Base-by-base conservation (phyloP, 2,797 vertebrate species). In the Poeciliopsis presidionis region DNA sequence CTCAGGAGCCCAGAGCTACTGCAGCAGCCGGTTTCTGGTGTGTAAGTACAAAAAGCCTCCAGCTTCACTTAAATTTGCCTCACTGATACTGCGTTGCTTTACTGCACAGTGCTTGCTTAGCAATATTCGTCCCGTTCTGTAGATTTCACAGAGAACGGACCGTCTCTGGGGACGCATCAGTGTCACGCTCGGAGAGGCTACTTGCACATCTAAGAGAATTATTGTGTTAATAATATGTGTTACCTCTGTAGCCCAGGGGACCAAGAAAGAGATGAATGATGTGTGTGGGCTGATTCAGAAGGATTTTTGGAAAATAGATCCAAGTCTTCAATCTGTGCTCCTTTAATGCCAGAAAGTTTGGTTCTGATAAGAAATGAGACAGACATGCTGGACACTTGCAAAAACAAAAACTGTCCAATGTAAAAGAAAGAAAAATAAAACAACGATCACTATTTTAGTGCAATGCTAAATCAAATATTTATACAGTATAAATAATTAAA, bases 21-120 rank as follows among this genome's bases (percentile, higher is more conserved):
- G 63, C 63, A 67, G 77, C 79, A 76, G 86, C 70, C 76, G 67
- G 80, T 81, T 78, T 81, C 80, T 74, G 51, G 84, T 83, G 81
- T 86, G 87, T 90, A 78, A 90, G 87, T 87, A 84, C 86, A 87
- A 80, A 78, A 84, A 80, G 83, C 84, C 82, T 55, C 74, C 43
- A 30, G 83, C 84, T 87, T 79, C 36, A 80, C 67, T 86, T 74
- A 74, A 67, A 77, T 63, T 81, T 2, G 63, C 88, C 76, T 73
- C 87, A 81, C 43, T 72, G 81, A 81, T 61, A 73, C 75, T 78
- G 47, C 1, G 13, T 18, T 72, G 83, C 78, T 81, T 79, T 41
- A 6, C 72, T 78, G 63, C 72, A 72, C 73, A 85, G 8, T 73
- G 88, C 87, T 88, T 78, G 63, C 74, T 49, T 49, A 73, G 86